Base-by-base conservation (phyloP, 2,888 invertebrate genomes). In the Noctuana brunneofusca region DNA sequence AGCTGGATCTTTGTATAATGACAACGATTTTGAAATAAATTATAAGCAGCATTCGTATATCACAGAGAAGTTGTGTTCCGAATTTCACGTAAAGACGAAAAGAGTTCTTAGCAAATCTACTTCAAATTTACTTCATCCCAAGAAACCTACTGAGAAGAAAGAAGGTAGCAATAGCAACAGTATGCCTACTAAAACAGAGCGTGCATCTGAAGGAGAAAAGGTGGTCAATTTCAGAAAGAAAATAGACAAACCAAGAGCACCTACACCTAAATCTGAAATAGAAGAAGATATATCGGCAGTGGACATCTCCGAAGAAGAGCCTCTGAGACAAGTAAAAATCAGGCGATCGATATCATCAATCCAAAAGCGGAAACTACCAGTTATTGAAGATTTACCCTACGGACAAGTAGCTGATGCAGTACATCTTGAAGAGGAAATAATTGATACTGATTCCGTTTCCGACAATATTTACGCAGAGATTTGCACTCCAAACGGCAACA, bases 391-490 rank as follows among this genome's bases (percentile, higher is more conserved):
- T 76, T 79, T 95, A 30, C 95, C 95, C 1, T 95, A 95, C 68
- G 94, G 95, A 9, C 94, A 94, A 83, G 95, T 95, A 4, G 93
- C 94, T 6, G 95, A 95, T 68, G 95, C 95, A 9, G 91, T 95
- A 5, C 78, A 84, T 52, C 73, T 84, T 3, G 88, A 87, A 70
- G 86, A 87, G 69, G 92, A 93, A 74, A 85, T 78, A 59, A 70
- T 82, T 35, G 88, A 89, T 67, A 85, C 87, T 0, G 91, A 91
- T 66, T 77, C 86, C 2, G 84, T 84, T 67, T 89, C 88, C 32
- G 95, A 95, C 73, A 95, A 95, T 71, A 95, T 95, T 71, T 95
- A 95, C 75, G 94, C 95, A 55, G 95, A 95, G 81, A 95, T 95
- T 64, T 95, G 94, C 68, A 75, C 87, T 46, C 87, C 92, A 1